A percentile compares a stretch with the other conserved stretches of the same genome.
These are phyloP conservation scores for Himantopus leucocephalus DNA, from an alignment of 2,113 vertebrate species.

Conservation along the genomic window DNA sequence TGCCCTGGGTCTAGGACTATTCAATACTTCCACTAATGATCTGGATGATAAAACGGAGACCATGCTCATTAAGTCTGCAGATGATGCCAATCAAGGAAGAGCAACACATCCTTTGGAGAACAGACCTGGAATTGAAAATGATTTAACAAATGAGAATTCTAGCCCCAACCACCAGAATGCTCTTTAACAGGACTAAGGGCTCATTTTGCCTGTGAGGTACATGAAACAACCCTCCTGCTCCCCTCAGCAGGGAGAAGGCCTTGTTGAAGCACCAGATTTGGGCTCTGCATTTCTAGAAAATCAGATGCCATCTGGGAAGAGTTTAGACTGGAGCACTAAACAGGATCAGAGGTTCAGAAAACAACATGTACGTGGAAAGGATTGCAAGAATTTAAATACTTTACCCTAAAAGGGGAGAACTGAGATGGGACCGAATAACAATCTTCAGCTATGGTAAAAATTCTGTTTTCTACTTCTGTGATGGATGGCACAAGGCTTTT, in stretches of 20 bases:
- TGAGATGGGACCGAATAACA: background rate
- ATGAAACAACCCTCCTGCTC: background rate
- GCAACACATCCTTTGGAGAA: background rate
- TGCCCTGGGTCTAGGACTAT: background rate
- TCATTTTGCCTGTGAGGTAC: background rate
- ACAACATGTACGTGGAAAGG: background rate
- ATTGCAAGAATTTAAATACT: background rate
- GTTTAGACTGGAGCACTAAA: background rate
- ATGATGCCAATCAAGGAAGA: background rate
- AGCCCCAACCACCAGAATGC: background rate
- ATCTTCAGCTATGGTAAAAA: background rate
- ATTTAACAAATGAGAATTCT: background rate
- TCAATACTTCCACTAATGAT: background rate
- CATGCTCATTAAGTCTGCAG: background rate
- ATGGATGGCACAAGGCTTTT: background rate
- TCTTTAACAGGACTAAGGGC: background rate
- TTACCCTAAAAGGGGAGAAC: background rate
- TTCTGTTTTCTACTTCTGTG: background rate
- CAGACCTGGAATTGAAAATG: background rate
- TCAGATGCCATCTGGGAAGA: background rate
- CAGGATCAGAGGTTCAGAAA: background rate
- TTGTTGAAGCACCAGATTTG: background rate
- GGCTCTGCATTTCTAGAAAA: background rate
- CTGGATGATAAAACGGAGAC: background rate
- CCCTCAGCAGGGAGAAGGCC: background rate